Base-by-base conservation (phyloP, 2,888 invertebrate genomes). In the Ophioninae sp. region DNA sequence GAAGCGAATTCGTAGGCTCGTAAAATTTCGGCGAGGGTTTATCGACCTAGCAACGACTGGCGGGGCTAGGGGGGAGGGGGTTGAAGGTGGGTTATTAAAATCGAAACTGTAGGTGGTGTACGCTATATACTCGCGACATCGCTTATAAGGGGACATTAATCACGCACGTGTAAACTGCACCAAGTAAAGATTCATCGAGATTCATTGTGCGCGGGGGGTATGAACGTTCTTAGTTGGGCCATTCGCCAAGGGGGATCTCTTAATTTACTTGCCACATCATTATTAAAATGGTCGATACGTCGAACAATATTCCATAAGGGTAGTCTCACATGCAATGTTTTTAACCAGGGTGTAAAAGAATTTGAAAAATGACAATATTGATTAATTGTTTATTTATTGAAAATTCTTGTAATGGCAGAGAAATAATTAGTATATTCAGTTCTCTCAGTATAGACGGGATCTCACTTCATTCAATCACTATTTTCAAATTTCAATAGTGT, bases 31-130 rank as follows among this genome's bases (percentile, higher is more conserved):
- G 44, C 61, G 41, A 63, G 23, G 17, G 13, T 51, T 51, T 51
- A 51, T 13, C 61, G 41, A 63, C 44, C 23, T n/a, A 30, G 2
- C 30, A 30, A 3, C 3, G 30, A 3, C 30, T 30, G 30, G 30
- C 10, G 41, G 37, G 17, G 17, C 20, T 17, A 39, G 37, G 41
- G 72, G 17, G 39, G 85, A 85, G 79, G 67, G 81, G 71, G 30
- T 30, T 30, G 30, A 30, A 30, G 37, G 61, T 37, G 79, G 87
- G 87, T 89, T 90, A 89, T 89, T 89, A 89, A 89, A 89, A 89
- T 87, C 87, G 89, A 79, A 86, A 86, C 85, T 58, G 68, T 83
- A 81, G 81, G 23, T 7, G 17, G 81, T 81, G n/a, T n/a, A 7
- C 30, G 30, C 41, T 76, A 61, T 67, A 67, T 59, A 76, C 65